phyloP scores from a whole-genome alignment of 1,140 invertebrate genomes.

The Augochlora pura region DNA sequence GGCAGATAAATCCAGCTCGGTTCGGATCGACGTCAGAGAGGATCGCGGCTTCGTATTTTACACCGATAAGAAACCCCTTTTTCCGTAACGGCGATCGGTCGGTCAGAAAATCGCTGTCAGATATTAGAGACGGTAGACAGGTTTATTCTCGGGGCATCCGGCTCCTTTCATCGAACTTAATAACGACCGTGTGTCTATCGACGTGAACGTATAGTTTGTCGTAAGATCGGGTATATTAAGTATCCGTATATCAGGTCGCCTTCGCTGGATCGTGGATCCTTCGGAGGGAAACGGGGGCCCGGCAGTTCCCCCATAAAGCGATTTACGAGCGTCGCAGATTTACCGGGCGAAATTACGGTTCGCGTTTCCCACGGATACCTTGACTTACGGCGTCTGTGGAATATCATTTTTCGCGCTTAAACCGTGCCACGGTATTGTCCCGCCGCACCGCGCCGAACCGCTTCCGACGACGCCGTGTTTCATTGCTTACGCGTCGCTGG shows the following conservation, averaged over 20 bases:
- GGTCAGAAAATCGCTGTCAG: constrained; percentile 20
- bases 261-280: constrained; percentile 7
- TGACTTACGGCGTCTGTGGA: constrained; percentile 57
- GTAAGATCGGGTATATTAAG: constrained; percentile 45
- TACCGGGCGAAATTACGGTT: constrained; percentile 59
- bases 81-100: neutral
- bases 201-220: constrained; percentile 40
- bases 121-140: constrained; percentile 18
- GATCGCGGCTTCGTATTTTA: too few relatives aligned
- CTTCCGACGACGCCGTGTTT: neutral
- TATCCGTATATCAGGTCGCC: constrained; percentile 39
- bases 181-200: constrained; percentile 41
- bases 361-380: constrained; percentile 49
- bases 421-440: constrained; percentile 40
- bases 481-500: neutral
- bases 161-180: constrained; percentile 39
- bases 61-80: neutral
- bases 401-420: constrained; percentile 64
- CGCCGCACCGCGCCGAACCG: neutral
- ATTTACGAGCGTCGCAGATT: constrained; percentile 66
- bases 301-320: constrained; percentile 54
- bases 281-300: constrained; percentile 6
- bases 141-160: constrained; percentile 19
- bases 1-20: too few relatives aligned
- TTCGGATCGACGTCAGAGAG: too few relatives aligned